Evolutionary conservation across 2,888 invertebrate genomes (phyloP).

Genomic region (Lobophora halterata): DNA sequence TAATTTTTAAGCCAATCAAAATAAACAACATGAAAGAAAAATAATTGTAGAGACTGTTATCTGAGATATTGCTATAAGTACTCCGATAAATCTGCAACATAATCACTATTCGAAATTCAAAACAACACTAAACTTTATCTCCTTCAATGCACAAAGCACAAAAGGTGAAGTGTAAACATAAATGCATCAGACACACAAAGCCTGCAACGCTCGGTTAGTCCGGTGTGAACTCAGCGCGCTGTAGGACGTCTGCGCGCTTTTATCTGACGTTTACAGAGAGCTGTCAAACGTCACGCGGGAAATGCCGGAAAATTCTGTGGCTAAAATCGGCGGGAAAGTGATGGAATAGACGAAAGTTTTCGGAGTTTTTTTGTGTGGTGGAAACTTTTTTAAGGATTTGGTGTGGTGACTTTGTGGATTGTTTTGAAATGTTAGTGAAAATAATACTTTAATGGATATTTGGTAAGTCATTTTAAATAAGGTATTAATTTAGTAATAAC

Average conservation of each 20-base stretch:
- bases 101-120: no score
- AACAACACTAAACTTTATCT: not conserved
- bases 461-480: conserved; percentile 9
- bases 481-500: no score
- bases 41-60: no score
- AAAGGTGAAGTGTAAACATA: conserved; percentile 9
- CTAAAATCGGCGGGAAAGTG: conserved; percentile 14
- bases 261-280: conserved; percentile 39
- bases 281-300: conserved; percentile 33
- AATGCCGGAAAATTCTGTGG: no score
- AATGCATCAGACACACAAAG: conserved; percentile 13
- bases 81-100: no score
- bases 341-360: conserved; percentile 6
- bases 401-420: conserved; percentile 10
- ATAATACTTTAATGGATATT: conserved; percentile 6
- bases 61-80: no score
- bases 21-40: no score
- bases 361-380: conserved; percentile 8
- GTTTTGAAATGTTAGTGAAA: conserved; percentile 3
- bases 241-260: conserved; percentile 41
- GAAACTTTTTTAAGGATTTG: conserved; percentile 12
- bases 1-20: no score
- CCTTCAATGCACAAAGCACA: not conserved
- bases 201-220: conserved; percentile 33
- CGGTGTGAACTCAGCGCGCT: conserved; percentile 43